A percentile compares a stretch with the other conserved stretches of the same genome.
Conservation (phyloP, 2,113 vertebrate species). For the Emydura subglobosa region DNA sequence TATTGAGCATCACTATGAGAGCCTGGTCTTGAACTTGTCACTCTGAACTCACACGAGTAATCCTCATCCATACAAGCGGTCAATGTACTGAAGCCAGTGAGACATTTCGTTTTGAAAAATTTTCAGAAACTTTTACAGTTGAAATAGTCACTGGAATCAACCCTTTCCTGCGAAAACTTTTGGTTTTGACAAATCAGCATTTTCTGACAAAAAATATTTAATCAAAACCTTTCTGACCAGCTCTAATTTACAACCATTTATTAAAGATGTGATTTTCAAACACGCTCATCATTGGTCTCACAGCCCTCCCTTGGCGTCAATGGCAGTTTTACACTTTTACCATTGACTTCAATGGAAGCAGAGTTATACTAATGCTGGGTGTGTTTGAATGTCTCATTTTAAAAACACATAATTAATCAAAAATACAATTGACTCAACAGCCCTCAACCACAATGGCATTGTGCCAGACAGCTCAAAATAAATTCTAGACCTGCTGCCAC, state of each 20-base stretch:
- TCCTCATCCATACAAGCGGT: too few relatives aligned
- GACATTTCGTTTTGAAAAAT: too few relatives aligned
- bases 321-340: not conserved
- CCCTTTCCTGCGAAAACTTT: not conserved
- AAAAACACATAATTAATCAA: not conserved
- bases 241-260: not conserved
- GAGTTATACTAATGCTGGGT: not conserved
- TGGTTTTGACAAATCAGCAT: not conserved
- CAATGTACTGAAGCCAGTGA: not conserved
- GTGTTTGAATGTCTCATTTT: not conserved
- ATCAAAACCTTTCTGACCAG: not conserved
- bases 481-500: not conserved
- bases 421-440: not conserved
- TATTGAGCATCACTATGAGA: fast-evolving
- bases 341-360: not conserved
- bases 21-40: too few relatives aligned
- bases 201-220: not conserved
- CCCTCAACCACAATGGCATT: not conserved
- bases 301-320: not conserved
- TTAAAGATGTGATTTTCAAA: not conserved
- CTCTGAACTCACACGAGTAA: too few relatives aligned
- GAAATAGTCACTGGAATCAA: not conserved
- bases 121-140: too few relatives aligned
- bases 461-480: not conserved
- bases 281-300: not conserved